Evolutionary conservation across 35 echinoderm and acorn worm species (phyloP).

Genomic region (Nesometra sesokonis): DNA sequence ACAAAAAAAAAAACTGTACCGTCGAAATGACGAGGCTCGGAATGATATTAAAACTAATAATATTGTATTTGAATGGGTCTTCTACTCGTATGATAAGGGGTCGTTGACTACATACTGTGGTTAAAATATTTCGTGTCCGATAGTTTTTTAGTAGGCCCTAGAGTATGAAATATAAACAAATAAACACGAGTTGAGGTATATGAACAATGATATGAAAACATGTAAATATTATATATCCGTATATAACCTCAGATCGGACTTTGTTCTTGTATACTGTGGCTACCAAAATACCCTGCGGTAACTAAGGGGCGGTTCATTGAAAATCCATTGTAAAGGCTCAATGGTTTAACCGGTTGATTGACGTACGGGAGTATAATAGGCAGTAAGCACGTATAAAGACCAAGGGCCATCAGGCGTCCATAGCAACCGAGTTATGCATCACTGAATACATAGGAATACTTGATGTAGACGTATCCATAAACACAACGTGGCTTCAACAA

Average conservation of each 20-base stretch:
- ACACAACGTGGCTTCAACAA: neutral
- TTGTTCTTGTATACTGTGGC: neutral
- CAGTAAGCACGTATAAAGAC: neutral
- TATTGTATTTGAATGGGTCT: no score
- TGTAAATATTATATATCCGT: no score
- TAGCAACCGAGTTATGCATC: neutral
- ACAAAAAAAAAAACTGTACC: no score
- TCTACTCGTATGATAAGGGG: no score
- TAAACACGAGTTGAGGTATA: no score
- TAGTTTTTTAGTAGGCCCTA: no score
- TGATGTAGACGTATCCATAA: neutral
- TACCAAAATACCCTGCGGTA: neutral
- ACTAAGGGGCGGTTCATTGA: neutral
- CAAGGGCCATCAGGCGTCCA: neutral
- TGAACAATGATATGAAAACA: no score
- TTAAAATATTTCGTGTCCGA: no score
- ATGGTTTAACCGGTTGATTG: neutral
- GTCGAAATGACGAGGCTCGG: no score
- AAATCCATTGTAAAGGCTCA: neutral
- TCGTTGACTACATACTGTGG: no score
- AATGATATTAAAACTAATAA: no score
- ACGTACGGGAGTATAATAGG: neutral
- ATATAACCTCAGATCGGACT: neutral
- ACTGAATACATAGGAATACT: neutral
- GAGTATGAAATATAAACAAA: no score